Evolutionary conservation across 2,113 vertebrate genomes (phyloP), one percentile per base, ranked within the genome.

Genomic region (Ascaphus truei): DNA sequence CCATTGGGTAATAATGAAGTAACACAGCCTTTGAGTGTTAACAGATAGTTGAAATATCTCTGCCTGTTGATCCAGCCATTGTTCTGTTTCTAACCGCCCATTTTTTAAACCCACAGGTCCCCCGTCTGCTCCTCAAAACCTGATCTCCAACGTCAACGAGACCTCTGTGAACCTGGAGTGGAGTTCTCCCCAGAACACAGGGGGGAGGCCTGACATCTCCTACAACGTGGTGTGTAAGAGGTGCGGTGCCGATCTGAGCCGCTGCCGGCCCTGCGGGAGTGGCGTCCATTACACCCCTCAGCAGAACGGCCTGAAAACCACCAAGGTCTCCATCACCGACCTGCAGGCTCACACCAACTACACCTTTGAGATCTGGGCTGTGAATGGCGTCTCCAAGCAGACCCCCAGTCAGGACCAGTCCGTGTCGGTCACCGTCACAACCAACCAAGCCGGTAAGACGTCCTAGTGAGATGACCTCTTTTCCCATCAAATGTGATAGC

Each of bases 101-200:
- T 3, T 73, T 23, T 62, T 63, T 39, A 63, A 23, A 43, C 75
- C 72, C 36, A 2, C 36, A 99, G 97, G 95, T 1, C 97, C 97
- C 62, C 96, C 97, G 0, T 92, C 96, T 2, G 93, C 97, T 31
- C 97, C 97, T 3, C 89, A 93, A 62, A 93, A 95, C 79, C 88
- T 99, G 77, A 98, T 99, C 81, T 99, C 97, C 55, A 99, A 98
- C 9, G 95, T 99, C 74, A 99, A 99, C 0, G 97, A 99, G 86
- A 99, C 97, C 0, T 99, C 97, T 0, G 97, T 99, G 57, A 95
- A 95, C 84, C 80, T 99, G 88, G 97, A 98, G 72, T 99, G 97
- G 97, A 98, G 89, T 53, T 57, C 91, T 0, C 97, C 97, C 0
- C 88, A 92, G 77, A 96, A 89, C 80, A 89, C 85, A 0, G 97